Evolutionary conservation across 2,113 vertebrate genomes (phyloP), one percentile per base, ranked within the genome.

Genomic region (Hydrochoerus hydrochaeris): DNA sequence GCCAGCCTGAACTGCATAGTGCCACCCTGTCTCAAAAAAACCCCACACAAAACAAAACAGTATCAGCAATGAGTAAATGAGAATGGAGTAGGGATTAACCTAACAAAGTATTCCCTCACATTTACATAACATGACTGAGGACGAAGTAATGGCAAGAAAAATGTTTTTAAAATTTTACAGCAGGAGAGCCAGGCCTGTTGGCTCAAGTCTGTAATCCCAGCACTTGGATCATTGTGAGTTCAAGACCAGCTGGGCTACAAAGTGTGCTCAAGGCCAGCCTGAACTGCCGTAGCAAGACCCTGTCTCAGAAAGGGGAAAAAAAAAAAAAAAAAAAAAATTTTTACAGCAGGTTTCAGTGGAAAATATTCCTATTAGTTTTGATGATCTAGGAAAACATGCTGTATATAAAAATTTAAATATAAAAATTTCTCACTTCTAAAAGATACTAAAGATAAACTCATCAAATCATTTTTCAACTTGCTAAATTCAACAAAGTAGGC

Each of bases 341-440:
- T 67, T n/a, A 67, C 22, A 95, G 44, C 20, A 62, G 5, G 62
- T 41, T 71, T 81, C 90, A 52, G 1, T 85, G 69, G 73, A 17
- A 96, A 95, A 63, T 28, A 90, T 44, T 67, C 24, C 60, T 69
- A 52, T 46, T 86, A 69, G 32, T 35, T 89, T 57, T 92, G 63
- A 57, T 92, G 81, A 94, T 91, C 49, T 89, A 28, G 49, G 24
- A 80, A 65, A 65, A 86, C 13, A 24, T 75, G 16, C 77, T 82
- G 91, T 4, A 87, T 62, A 82, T 90, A 84, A 32, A 24, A 92
- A 10, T 9, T 82, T 91, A 30, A 17, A 30, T 52, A 60, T 30
- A 26, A 84, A 58, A 92, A 54, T 49, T 81, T 86, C 44, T 81
- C 9, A 46, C 85, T 91, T 73, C 62, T 49, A 85, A 85, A 87